Evolutionary conservation across 2,113 vertebrate genomes (phyloP).

Genomic region (Podarcis raffonei): DNA sequence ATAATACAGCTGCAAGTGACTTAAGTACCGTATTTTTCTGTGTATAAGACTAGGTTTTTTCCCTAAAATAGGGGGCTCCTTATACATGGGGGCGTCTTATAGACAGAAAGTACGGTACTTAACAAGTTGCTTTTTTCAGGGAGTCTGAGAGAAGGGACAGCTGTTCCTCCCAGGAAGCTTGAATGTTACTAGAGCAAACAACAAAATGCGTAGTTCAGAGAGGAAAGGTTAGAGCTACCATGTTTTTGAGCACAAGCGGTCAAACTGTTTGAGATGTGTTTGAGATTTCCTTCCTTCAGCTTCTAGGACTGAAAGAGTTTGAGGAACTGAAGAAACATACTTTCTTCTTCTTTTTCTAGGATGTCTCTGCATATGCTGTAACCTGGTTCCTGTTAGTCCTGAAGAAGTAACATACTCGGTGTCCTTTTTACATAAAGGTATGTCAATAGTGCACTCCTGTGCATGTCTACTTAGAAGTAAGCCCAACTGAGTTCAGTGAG

Average conservation of each 20-base stretch:
- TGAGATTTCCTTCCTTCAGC: neutral
- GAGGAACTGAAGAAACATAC: neutral
- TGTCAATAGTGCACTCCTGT: neutral
- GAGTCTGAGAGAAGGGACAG: neutral
- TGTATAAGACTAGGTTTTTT: no score
- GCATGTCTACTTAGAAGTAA: neutral
- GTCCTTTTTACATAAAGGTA: conserved; percentile 90
- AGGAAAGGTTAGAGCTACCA: neutral
- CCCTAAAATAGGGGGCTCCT: no score
- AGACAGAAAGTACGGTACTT: no score
- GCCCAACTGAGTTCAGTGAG: neutral
- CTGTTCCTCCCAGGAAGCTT: neutral
- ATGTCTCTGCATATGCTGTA: conserved; percentile 89
- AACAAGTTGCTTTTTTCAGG: neutral
- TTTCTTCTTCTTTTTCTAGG: conserved; percentile 74
- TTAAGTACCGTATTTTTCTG: neutral
- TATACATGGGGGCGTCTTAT: no score
- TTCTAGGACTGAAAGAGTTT: neutral
- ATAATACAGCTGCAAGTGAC: conserved; percentile 36
- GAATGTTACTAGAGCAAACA: no score
- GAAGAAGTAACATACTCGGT: conserved; percentile 83
- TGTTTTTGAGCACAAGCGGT: neutral
- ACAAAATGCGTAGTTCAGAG: neutral
- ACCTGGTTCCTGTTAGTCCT: conserved; percentile 66
- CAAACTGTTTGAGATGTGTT: neutral